phyloP scores from a whole-genome alignment of 2,113 vertebrate species.

The Brachyhypopomus gauderio region DNA sequence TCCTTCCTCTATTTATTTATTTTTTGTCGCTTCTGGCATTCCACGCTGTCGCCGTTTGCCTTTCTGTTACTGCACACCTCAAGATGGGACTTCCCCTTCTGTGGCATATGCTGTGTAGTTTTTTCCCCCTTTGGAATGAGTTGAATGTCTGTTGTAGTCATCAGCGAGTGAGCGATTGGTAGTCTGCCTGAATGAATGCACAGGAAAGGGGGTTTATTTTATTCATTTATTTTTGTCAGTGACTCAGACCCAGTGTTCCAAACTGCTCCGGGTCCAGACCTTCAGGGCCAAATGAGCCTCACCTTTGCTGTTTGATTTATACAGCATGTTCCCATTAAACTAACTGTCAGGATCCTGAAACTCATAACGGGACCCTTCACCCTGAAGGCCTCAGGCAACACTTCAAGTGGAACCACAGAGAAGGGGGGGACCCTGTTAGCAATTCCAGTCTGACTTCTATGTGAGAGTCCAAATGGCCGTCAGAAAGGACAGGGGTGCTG shows the following conservation, averaged over 20 bases:
- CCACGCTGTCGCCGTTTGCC: slow-evolving; percentile 44
- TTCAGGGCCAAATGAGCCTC: slow-evolving; percentile 56
- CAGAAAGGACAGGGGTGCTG: neutral
- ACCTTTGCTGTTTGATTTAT: slow-evolving; percentile 53
- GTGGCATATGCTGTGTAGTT: slow-evolving; percentile 78
- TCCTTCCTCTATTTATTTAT: slow-evolving; percentile 60
- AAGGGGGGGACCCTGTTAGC: neutral
- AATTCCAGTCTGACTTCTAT: neutral
- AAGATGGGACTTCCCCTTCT: slow-evolving; percentile 72
- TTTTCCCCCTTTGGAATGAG: slow-evolving; percentile 56
- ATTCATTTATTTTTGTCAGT: slow-evolving; percentile 60
- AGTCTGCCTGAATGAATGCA: slow-evolving; percentile 69
- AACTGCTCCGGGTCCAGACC: slow-evolving; percentile 44
- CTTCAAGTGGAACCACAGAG: slow-evolving; percentile 26
- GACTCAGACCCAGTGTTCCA: slow-evolving; percentile 62
- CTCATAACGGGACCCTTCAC: slow-evolving; percentile 13
- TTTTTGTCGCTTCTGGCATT: slow-evolving; percentile 36
- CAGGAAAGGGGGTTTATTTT: slow-evolving; percentile 60
- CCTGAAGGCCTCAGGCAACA: neutral
- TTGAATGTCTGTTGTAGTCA: slow-evolving; percentile 73
- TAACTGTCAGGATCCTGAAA: slow-evolving; percentile 45
- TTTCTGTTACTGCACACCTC: slow-evolving; percentile 69
- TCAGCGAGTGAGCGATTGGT: slow-evolving; percentile 58
- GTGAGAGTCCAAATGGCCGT: neutral
- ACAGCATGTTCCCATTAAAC: slow-evolving; percentile 39